Conservation (phyloP, 2,113 vertebrate species). For the Corythoichthys intestinalis region DNA sequence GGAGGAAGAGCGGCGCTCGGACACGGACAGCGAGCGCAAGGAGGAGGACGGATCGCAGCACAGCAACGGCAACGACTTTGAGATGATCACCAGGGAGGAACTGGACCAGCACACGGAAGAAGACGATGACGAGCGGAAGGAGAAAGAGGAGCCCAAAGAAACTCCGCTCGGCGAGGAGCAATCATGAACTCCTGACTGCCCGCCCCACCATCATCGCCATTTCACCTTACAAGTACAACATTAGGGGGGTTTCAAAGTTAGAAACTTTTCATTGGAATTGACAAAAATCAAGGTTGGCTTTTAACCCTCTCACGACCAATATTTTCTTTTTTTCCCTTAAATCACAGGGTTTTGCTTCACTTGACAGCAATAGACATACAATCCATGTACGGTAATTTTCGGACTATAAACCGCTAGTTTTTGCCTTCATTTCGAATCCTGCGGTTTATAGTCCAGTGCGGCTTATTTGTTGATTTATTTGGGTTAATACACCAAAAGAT, state of each 20-base stretch:
- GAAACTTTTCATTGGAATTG: not conserved
- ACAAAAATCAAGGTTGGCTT: not conserved
- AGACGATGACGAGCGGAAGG: constrained; percentile 73
- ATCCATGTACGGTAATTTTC: too few species aligned
- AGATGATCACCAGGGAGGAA: constrained; percentile 99
- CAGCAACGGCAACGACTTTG: constrained; percentile 99
- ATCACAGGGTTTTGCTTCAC: too few species aligned
- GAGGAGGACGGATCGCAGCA: constrained; percentile 96
- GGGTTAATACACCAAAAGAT: too few species aligned
- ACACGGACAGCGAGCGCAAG: constrained; percentile 93
- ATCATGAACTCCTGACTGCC: constrained; percentile 74
- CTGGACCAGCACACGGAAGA: constrained; percentile 96
- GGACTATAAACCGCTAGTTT: too few species aligned
- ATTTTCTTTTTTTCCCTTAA: too few species aligned
- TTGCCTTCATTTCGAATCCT: too few species aligned
- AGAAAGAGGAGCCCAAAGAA: constrained; percentile 66
- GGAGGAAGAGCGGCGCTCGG: constrained; percentile 82
- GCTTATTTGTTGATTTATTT: too few species aligned
- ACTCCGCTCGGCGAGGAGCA: constrained; percentile 77
- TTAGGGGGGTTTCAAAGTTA: not conserved
- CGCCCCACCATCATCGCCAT: not conserved
- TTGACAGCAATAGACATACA: too few species aligned
- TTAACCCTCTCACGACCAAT: not conserved
- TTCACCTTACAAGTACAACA: not conserved
- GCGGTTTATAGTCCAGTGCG: too few species aligned